Conservation (phyloP, 1,140 invertebrate species). For the Aphis craccivora region DNA sequence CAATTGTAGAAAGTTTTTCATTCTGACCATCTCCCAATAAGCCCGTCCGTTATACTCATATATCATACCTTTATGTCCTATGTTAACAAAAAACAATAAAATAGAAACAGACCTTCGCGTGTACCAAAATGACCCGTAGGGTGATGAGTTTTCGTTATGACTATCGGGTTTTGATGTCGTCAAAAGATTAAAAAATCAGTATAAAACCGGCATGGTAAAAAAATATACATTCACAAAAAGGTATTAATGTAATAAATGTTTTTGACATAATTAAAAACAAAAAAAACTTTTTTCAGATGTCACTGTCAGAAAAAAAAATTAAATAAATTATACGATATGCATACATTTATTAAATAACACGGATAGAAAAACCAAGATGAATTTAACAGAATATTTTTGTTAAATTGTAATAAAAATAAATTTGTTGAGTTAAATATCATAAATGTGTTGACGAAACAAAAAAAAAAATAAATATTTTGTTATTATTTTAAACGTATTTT, state of each 20-base stretch:
- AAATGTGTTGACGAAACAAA: too few species aligned
- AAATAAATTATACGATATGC: not conserved
- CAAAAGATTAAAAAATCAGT: conserved; percentile 13
- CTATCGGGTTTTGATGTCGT: not conserved
- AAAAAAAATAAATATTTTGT: too few species aligned
- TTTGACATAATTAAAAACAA: not conserved
- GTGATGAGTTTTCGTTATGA: not conserved
- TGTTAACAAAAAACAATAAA: not conserved
- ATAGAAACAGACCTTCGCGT: not conserved
- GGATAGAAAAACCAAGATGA: too few species aligned
- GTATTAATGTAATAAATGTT: not conserved
- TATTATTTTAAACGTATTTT: too few species aligned
- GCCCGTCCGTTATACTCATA: not conserved
- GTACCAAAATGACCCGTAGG: not conserved
- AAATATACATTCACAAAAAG: not conserved
- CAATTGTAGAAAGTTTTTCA: not conserved
- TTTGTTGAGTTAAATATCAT: too few species aligned
- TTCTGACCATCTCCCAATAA: not conserved
- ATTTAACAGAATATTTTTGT: too few species aligned
- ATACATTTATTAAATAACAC: not conserved
- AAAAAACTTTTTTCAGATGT: not conserved
- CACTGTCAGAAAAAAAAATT: not conserved
- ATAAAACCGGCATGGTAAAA: not conserved
- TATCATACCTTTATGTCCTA: not conserved
- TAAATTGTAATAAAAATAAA: too few species aligned